phyloP scores from a whole-genome alignment of 2,888 invertebrate species.

The Amphipyra berbera region DNA sequence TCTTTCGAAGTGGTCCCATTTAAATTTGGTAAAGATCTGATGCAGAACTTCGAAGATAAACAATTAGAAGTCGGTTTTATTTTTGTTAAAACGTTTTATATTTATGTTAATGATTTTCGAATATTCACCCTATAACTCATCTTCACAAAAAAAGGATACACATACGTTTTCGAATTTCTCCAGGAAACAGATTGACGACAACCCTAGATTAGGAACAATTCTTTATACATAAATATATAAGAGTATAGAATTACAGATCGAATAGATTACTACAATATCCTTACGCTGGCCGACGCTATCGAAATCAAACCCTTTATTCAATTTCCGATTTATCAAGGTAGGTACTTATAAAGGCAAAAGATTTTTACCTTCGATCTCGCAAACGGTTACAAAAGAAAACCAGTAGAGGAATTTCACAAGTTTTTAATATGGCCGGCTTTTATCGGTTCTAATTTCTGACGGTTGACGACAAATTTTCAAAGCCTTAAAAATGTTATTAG shows the following conservation, averaged over 20 bases:
- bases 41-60: too few relatives aligned
- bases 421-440: background rate
- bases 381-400: conserved; percentile 18
- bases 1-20: too few relatives aligned
- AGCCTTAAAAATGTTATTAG: conserved; percentile 9
- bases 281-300: conserved; percentile 18
- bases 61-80: too few relatives aligned
- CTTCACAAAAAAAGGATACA: too few relatives aligned
- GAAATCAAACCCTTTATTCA: conserved; percentile 48
- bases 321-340: conserved; percentile 48
- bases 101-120: too few relatives aligned
- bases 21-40: too few relatives aligned
- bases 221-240: conserved; percentile 10
- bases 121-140: too few relatives aligned
- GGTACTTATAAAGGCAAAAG: conserved; percentile 33
- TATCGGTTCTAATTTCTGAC: background rate
- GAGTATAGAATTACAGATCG: conserved; percentile 10
- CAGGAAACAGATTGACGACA: background rate
- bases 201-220: conserved; percentile 11
- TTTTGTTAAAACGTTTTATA: too few relatives aligned
- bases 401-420: conserved; percentile 21
- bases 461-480: conserved; percentile 13
- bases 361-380: conserved; percentile 15
- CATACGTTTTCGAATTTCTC: too few relatives aligned
- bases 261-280: conserved; percentile 21